Base-by-base conservation (phyloP, 2,797 vertebrate genomes). In the Lacerta bilineata region DNA sequence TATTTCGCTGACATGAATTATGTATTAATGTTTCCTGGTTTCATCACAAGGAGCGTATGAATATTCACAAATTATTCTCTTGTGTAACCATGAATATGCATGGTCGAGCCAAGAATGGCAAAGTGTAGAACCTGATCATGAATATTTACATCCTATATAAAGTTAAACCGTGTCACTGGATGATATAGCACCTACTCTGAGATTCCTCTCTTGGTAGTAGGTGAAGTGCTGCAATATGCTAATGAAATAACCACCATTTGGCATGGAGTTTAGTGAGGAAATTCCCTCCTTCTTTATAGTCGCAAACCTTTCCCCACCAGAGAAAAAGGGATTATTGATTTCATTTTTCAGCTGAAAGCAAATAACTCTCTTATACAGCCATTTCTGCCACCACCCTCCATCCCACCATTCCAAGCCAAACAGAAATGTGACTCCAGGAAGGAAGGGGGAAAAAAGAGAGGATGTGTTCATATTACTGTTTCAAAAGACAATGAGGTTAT, bases 1-100 rank as follows among this genome's bases (percentile, higher is more conserved):
- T 81, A 7, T 46, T 1, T 91, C 86, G 86, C 10, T 23, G 8
- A 1, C 27, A 41, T 36, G 8, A 91, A 91, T 85, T 82, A 82
- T 88, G 74, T 3, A 85, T 89, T 83, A 75, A 0, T 87, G 17
- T 84, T 88, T 90, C 36, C 39, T 83, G 41, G 8, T 92, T 83
- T 89, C 46, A 90, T 74, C 81, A 39, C 8, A 80, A 90, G 66
- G 78, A 88, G 3, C 18, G 0, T 82, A 82, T 18, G 4, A 93
- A 89, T 71, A 92, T 18, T 71, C 29, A 91, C 5, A 91, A 83
- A 78, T 87, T 64, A 23, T 36, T 72, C 15, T 88, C 8, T 2
- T 23, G 0, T 33, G 8, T 66, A 91, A 76, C 15, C 4, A 78
- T 87, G 66, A 93, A 93, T 39, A 89, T 9, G 86, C 0, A 89